Base-by-base conservation (phyloP, 2,888 invertebrate genomes). In the Loripinus fragilis region DNA sequence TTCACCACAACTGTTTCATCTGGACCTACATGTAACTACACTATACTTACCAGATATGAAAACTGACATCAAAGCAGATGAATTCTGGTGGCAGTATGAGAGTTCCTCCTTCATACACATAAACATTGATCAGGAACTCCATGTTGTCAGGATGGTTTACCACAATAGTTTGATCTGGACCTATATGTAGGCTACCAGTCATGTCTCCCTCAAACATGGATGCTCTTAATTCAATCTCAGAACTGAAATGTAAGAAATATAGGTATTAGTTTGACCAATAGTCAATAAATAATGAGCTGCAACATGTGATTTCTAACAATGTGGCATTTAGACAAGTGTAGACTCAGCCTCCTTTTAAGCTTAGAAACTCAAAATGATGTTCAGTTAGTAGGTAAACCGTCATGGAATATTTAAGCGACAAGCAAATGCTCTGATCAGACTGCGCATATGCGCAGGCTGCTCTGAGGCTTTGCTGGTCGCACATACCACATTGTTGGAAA, bases 91-190 rank as follows among this genome's bases (percentile, higher is more conserved):
- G 89, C 17, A 90, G 78, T 23, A 89, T 72, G 8, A 90, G 81
- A 0, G 70, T 85, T 7, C 89, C 90, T 30, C 88, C 89, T 25
- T 87, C 78, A 65, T 89, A 89, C 2, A 90, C 84, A 68, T 84
- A 87, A 48, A 90, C 81, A 73, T 90, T 86, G 30, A 87, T 70
- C 15, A 87, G 81, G 52, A 88, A 86, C 38, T 90, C 89, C 17
- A 85, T 55, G 52, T 87, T 86, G 20, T 87, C 85, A 33, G 85
- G 83, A 65, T 85, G 83, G 33, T 87, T 80, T 17, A 90, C 76
- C 2, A 87, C 74, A 1, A 85, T 78, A 10, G 67, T 72, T 77
- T 90, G 90, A 17, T 76, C 86, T 0, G 86, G 85, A 8, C 88
- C 89, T 1, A 90, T 70, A 68, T 90, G 89, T 23, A 90, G 73